Conservation (phyloP, 2,888 invertebrate genomes). For the Hermodice carunculata region DNA sequence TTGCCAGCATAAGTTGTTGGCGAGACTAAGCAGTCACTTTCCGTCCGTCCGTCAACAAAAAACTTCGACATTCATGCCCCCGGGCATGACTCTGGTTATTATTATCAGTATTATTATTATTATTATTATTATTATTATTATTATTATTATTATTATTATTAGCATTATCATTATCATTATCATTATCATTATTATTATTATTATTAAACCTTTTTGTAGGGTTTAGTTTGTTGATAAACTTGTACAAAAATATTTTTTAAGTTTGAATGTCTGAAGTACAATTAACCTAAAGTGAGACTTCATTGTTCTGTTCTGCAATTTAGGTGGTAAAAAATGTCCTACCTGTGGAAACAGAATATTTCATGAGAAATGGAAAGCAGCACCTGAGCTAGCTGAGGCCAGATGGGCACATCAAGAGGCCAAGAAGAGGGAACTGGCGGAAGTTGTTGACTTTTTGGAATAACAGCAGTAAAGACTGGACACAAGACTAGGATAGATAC, state of each 20-base stretch:
- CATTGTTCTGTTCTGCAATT: conserved; percentile 71
- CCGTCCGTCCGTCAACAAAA: no score
- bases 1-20: no score
- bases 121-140: no score
- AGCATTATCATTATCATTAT: not conserved
- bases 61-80: no score
- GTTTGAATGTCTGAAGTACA: not conserved
- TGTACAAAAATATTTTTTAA: not conserved
- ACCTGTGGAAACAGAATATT: conserved; percentile 77
- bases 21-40: no score
- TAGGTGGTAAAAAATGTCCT: conserved; percentile 80
- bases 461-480: conserved; percentile 36
- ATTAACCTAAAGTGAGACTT: not conserved
- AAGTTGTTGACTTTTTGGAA: conserved; percentile 79
- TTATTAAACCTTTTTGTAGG: not conserved
- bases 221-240: not conserved
- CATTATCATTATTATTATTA: not conserved
- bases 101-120: no score
- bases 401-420: conserved; percentile 86
- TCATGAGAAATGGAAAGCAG: conserved; percentile 81
- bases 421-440: conserved; percentile 79
- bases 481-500: no score
- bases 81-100: no score
- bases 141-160: not conserved
- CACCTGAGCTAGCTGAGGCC: conserved; percentile 79